Evolutionary conservation across 2,888 invertebrate species (phyloP), one percentile per base, ranked within the genome.

Genomic region (Plagodis dolabraria): DNA sequence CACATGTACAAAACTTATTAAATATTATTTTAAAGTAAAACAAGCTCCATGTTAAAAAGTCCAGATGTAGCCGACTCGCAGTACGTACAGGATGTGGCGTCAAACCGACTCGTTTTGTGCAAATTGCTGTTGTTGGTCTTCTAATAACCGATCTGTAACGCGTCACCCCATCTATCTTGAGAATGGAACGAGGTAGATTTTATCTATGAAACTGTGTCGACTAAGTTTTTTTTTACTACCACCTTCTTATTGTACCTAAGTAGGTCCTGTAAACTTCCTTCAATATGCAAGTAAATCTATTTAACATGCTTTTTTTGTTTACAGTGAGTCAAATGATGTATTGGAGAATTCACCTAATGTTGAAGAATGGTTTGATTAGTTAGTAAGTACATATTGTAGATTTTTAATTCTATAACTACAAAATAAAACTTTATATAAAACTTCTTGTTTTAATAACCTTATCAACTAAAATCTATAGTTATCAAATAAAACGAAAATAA

Each of bases 321-420:
- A 65, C 89, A 97, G 97, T 85, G 97, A 97, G 87, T 96, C 97
- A 9, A 97, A 96, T 83, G 97, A 97, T 80, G 94, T 97, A 69
- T 87, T 97, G 82, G 97, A 97, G 82, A 96, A 96, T 62, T 97
- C 97, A 0, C 97, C 97, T 0, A 96, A 96, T 79, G 96, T 97
- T 10, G 97, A 97, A 84, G 97, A 97, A 82, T 96, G 96, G 93
- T 94, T 96, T 69, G 93, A 93, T 82, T 93, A 86, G 67, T 57
- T 57, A 54, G 60, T 69, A 47, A 44, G 52, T 54, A 43, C n/a
- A 47, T 51, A 43, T 33, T 42, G 8, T 65, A 66, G 68, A 57
- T 64, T 64, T n/a, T 47, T 53, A 36, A 64, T 8, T 7, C 36
- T 4, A 57, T 66, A 60, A 11, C 8, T 51, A 54, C 10, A 33